Evolutionary conservation across 2,113 vertebrate species (phyloP), one percentile per base, ranked within the genome.

Genomic region (Phrynocephalus versicolor): DNA sequence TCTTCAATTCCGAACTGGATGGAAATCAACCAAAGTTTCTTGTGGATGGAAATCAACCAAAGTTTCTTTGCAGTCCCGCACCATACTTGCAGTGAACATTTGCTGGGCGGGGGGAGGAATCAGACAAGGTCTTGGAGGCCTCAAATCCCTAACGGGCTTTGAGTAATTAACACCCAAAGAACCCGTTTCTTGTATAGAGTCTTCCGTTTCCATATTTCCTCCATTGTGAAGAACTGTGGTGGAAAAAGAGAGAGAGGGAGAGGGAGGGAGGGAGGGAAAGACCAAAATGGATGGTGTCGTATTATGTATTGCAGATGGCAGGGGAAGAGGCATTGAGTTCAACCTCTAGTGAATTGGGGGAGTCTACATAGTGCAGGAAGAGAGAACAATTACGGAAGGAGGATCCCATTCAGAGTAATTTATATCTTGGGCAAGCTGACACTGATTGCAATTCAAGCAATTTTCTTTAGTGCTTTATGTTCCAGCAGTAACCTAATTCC

Each of bases 371-470:
- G 55, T n/a, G 55, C 37, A 65, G 19, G 37, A 72, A 85, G 39
- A 85, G 75, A 45, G 75, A 79, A 64, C 65, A 79, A 79, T 79
- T 41, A 27, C 16, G 12, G 27, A 27, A 80, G 73, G 51, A 51
- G 73, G 73, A 58, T 45, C 85, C 85, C 74, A 76, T 82, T 78
- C 37, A 12, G 15, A 33, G 55, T 78, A 27, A 77, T 87, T 78
- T 91, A 87, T 91, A 88, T 83, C 58, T 77, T 65, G 81, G 85
- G 81, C 73, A 2, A 88, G 37, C 88, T 86, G 81, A 37, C 14
- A 0, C 88, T 88, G 91, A 88, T 88, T 88, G 91, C 88, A 2
- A 65, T 83, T 84, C 67, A 9, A 0, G 83, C 37, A 14, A 75
- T 87, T 89, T 90, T 88, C 84, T 84, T 76, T 1, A 0, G 82